Evolutionary conservation across 1,140 invertebrate species (phyloP).

Genomic region (Conus ventricosus): DNA sequence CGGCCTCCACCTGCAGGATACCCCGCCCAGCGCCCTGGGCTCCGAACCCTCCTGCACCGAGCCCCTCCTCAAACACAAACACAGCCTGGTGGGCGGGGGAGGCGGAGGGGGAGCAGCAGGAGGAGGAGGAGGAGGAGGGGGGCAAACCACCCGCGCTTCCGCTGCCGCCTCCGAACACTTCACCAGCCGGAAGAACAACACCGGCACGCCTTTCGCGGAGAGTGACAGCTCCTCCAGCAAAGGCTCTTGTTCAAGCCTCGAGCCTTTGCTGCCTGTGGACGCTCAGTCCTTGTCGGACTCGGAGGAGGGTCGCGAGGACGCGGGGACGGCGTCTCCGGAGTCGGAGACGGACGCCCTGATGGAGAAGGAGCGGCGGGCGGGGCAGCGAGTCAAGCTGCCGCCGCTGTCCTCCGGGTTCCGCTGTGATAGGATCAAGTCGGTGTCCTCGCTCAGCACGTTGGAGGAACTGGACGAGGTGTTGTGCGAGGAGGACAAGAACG

Average conservation of each 20-base stretch:
- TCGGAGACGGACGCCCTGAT: neutral
- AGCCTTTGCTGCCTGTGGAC: conserved; percentile 9
- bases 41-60: neutral
- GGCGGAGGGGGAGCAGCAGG: neutral
- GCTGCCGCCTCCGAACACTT: neutral
- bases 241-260: neutral
- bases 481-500: neutral
- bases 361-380: conserved; percentile 14
- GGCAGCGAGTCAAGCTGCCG: neutral
- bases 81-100: neutral
- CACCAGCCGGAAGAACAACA: too few relatives aligned
- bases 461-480: neutral
- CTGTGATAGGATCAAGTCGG: neutral
- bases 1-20: neutral
- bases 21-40: neutral
- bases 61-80: neutral
- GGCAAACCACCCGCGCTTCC: neutral
- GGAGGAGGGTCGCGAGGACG: neutral
- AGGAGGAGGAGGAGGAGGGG: neutral
- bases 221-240: conserved; percentile 15
- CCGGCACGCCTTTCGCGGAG: neutral
- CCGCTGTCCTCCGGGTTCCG: neutral
- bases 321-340: neutral
- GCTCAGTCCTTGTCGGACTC: neutral
- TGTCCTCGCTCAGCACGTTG: conserved; percentile 5